These are phyloP conservation scores for Hylomyscus alleni DNA, from an alignment of 2,797 vertebrate species.

Conservation along the genomic window DNA sequence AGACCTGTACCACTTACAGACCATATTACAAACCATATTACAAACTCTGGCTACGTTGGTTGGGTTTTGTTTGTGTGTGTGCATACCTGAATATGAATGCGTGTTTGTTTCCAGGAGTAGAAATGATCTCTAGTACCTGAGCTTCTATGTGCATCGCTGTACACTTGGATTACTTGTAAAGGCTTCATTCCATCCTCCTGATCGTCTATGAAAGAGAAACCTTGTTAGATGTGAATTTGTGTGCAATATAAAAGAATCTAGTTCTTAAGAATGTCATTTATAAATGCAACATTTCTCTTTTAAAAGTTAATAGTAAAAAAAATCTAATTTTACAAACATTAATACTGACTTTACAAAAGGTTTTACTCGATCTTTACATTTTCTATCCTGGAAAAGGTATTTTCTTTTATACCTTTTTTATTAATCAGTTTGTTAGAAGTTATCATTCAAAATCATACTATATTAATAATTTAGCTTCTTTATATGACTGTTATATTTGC, in stretches of 20 bases:
- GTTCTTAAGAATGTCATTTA: neutral
- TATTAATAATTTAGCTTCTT: conserved; percentile 32
- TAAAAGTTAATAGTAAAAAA: conserved; percentile 8
- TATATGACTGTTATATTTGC: neutral
- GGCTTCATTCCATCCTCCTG: neutral
- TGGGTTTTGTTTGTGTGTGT: neutral
- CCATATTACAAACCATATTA: too few relatives aligned
- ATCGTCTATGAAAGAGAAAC: neutral
- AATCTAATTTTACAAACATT: conserved; percentile 45
- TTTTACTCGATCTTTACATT: conserved; percentile 47
- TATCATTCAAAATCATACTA: conserved; percentile 34
- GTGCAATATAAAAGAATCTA: neutral
- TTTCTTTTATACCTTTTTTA: neutral
- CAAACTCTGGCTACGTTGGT: neutral
- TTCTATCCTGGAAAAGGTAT: too few relatives aligned
- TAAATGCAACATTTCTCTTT: conserved; percentile 29
- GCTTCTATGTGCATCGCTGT: neutral
- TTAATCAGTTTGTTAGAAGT: neutral
- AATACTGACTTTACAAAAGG: conserved; percentile 3
- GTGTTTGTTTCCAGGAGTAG: neutral
- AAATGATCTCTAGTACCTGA: neutral
- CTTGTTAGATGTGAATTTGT: conserved; percentile 26
- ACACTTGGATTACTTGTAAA: conserved; percentile 28
- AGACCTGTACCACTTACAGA: neutral
- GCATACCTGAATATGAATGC: neutral